phyloP scores from a whole-genome alignment of 2,797 vertebrate species.

The Chaetophractus vellerosus region DNA sequence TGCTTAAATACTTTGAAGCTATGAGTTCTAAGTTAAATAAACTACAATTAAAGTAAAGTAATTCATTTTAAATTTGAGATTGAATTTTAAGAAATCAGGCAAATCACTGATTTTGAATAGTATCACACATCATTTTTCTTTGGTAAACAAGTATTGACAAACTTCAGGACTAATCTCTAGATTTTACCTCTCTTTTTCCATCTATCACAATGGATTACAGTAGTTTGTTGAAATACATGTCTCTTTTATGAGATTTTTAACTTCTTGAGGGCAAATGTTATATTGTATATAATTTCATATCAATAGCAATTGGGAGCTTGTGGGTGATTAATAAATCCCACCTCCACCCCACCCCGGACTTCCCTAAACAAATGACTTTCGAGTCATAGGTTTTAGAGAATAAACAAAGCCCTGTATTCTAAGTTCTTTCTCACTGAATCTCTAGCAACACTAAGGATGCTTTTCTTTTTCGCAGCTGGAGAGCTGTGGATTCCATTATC shows the following conservation, averaged over 20 bases:
- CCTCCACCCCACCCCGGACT: background rate
- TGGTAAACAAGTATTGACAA: background rate
- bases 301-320: background rate
- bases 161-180: background rate
- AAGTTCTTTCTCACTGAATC: constrained; percentile 11
- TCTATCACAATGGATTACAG: background rate
- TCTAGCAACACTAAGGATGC: background rate
- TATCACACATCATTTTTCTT: background rate
- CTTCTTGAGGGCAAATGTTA: background rate
- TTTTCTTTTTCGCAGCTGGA: constrained; percentile 4
- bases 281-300: background rate
- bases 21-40: background rate
- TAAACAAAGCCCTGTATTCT: constrained; percentile 22
- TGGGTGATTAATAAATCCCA: background rate
- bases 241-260: background rate
- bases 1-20: background rate
- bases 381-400: background rate
- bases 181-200: background rate
- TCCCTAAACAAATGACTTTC: background rate
- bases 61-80: background rate
- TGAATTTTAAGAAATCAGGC: background rate
- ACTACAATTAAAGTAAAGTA: background rate
- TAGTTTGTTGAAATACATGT: background rate
- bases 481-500: background rate
- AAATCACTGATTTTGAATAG: background rate